These are phyloP conservation scores for Amphimedon queenslandica DNA, from an alignment of 37 sponge, comb jelly and placozoan species.

Conservation along the genomic window DNA sequence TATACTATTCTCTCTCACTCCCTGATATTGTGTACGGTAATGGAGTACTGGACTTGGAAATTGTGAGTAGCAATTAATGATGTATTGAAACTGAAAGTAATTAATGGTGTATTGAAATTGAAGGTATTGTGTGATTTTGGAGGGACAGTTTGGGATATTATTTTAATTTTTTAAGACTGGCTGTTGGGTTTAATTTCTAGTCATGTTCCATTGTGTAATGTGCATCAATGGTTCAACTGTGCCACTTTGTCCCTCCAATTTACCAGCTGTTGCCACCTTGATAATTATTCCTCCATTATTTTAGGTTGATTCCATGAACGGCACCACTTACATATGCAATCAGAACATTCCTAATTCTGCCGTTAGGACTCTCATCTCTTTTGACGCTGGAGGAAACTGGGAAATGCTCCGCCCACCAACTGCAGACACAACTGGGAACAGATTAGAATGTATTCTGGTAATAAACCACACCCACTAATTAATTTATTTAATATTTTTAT, in stretches of 20 bases:
- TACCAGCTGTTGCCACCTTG: too few relatives aligned
- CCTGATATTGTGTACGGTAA: constrained; percentile 16
- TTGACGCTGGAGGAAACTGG: constrained; percentile 76
- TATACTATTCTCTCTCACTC: constrained; percentile 64
- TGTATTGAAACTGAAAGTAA: too few relatives aligned
- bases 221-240: too few relatives aligned
- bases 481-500: background rate
- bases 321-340: constrained; percentile 64
- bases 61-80: background rate
- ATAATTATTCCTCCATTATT: too few relatives aligned
- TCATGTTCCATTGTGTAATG: too few relatives aligned
- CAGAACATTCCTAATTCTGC: constrained; percentile 38
- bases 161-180: too few relatives aligned
- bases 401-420: constrained; percentile 23
- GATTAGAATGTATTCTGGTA: constrained; percentile 6
- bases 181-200: too few relatives aligned
- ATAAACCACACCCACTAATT: background rate
- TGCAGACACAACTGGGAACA: background rate
- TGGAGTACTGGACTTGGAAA: constrained; percentile 29
- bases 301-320: constrained; percentile 60
- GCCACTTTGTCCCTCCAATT: too few relatives aligned
- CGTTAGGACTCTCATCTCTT: constrained; percentile 56
- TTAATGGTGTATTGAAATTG: too few relatives aligned
- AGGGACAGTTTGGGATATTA: too few relatives aligned
- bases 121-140: too few relatives aligned